phyloP scores from a whole-genome alignment of 2,888 invertebrate species.

The Scaptomyza cyrtandrae region DNA sequence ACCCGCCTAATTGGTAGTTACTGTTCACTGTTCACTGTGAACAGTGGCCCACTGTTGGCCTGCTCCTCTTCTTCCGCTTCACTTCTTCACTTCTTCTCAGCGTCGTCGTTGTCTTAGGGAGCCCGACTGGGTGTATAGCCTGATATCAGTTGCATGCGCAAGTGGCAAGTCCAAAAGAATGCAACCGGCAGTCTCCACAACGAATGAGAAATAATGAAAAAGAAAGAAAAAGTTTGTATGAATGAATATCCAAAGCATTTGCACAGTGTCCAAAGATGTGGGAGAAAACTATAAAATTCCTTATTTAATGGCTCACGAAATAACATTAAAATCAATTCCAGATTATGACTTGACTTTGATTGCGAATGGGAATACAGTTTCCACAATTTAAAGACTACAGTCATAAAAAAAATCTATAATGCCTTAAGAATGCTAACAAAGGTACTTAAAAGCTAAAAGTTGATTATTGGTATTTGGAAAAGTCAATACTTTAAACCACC shows the following conservation, averaged over 20 bases:
- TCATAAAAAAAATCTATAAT: no score
- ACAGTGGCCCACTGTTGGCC: conserved; percentile 7
- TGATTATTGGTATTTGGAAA: no score
- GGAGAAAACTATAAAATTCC: conserved; percentile 1
- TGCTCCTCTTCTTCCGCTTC: conserved; percentile 8
- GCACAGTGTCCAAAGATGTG: conserved; percentile 37
- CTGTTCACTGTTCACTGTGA: conserved; percentile 42
- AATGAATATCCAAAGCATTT: conserved; percentile 57
- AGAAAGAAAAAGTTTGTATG: conserved; percentile 35
- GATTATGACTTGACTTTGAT: conserved; percentile 38
- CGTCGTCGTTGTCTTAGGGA: conserved; percentile 13
- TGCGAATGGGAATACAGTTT: conserved; percentile 10
- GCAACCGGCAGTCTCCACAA: conserved; percentile 56
- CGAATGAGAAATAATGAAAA: conserved; percentile 34
- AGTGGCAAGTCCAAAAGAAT: conserved; percentile 70
- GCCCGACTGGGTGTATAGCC: conserved; percentile 32
- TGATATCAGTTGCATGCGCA: conserved; percentile 70
- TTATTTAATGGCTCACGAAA: conserved; percentile 19
- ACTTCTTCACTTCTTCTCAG: conserved; percentile 19
- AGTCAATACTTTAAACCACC: conserved; percentile 34
- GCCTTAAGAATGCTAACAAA: no score
- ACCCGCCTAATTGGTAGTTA: conserved; percentile 79
- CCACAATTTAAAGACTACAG: background rate
- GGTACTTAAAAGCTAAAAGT: no score
- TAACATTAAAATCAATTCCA: conserved; percentile 37